These are phyloP conservation scores for Aurelia sp. DNA, from an alignment of 30 jellyfish, hydroid and myxozoan genomes.

Conservation along the genomic window DNA sequence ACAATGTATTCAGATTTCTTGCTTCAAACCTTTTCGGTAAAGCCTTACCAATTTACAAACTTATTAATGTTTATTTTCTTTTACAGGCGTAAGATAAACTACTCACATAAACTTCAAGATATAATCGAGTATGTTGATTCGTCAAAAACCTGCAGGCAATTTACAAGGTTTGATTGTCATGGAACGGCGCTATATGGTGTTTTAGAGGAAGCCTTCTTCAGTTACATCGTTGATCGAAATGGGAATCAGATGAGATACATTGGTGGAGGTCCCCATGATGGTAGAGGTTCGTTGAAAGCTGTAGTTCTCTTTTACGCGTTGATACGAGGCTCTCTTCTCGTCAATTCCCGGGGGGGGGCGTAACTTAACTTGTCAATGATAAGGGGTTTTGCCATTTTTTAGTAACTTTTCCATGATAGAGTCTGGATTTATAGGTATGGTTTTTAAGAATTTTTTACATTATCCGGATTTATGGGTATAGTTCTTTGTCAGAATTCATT, in stretches of 20 bases:
- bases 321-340: too few species aligned
- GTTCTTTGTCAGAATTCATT: too few species aligned
- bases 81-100: not conserved
- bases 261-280: constrained; percentile 29
- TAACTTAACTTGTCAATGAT: not conserved
- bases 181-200: not conserved
- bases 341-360: not conserved
- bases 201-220: too few species aligned
- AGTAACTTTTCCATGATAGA: too few species aligned
- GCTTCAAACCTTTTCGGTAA: too few species aligned
- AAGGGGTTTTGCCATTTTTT: too few species aligned
- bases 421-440: too few species aligned
- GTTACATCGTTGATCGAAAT: constrained; percentile 6
- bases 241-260: not conserved
- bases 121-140: not conserved
- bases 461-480: too few species aligned
- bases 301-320: too few species aligned
- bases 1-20: too few species aligned
- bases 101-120: not conserved
- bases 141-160: constrained; percentile 11
- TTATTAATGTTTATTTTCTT: not conserved
- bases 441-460: too few species aligned
- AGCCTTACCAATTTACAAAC: too few species aligned
- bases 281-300: not conserved
- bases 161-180: constrained; percentile 10